Base-by-base conservation (phyloP, 2,888 invertebrate species). In the Drosophila algonquin region DNA sequence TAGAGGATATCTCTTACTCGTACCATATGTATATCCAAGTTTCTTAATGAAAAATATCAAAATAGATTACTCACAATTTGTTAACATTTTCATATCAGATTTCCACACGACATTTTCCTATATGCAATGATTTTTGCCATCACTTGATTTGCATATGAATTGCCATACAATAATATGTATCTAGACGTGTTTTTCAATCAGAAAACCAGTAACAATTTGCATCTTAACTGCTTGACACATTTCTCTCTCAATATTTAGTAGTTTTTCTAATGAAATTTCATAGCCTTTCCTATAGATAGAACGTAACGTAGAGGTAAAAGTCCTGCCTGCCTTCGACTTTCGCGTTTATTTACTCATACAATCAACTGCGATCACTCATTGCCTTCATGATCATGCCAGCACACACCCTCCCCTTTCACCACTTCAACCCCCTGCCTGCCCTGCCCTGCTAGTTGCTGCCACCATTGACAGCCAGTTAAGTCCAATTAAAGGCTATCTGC, bases 401-500 rank as follows among this genome's bases (percentile, higher is more conserved):
- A 27, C 27, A 27, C 27, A 1, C 46, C 5, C 24, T 12, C 27
- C 12, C 6, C 12, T 24, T 51, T 45, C 51, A 51, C 18, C 24
- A 53, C 12, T 16, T 51, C 51, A 45, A 44, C 40, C 24, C 52
- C 21, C 21, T 21, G 21, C 27, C 24, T 24, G 24, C 24, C 21
- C 21, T 21, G 3, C 21, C 21, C 35, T n/a, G 27, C 51, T 47
- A 35, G 27, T 46, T 52, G 46, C 60, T 52, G 46, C 40, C 35
- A 35, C 67, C 70, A 68, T 70, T 68, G 72, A 72, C 72, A 60
- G 72, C 50, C 69, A 69, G 62, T 69, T 69, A 69, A 69, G 46
- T 73, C 69, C 69, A 62, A 69, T 69, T 69, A 72, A 62, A 72
- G 63, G 54, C 63, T 72, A 69, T 69, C 69, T 72, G 27, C 62